Conservation (phyloP, 2,888 invertebrate genomes). For the Hymenopus coronatus region DNA sequence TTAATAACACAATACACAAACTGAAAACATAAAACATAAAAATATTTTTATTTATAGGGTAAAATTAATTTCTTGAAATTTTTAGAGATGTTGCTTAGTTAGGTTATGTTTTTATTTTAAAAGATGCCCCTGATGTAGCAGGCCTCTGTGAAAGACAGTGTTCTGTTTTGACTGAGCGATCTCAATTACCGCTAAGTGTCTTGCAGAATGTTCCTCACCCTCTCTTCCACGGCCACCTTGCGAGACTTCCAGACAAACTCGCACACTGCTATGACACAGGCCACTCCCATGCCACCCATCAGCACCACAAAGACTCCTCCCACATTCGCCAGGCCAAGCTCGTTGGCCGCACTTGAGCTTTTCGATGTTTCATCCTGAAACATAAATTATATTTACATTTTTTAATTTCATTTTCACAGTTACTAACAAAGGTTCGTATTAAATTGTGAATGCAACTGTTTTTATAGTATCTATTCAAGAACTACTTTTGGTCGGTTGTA, state of each 20-base stretch:
- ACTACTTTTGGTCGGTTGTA: too few relatives aligned
- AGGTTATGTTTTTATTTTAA: background rate
- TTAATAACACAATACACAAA: too few relatives aligned
- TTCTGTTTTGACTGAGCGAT: background rate
- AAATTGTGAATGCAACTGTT: too few relatives aligned
- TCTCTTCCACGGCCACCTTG: constrained; percentile 86
- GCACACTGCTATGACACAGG: constrained; percentile 89
- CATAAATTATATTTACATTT: background rate
- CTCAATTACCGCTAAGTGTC: constrained; percentile 17
- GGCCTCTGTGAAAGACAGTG: background rate
- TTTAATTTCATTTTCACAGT: background rate
- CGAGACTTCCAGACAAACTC: constrained; percentile 96
- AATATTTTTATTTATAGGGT: too few relatives aligned
- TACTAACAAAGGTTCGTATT: too few relatives aligned
- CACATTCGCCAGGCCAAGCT: constrained; percentile 90
- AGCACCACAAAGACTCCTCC: constrained; percentile 96
- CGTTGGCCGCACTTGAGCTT: constrained; percentile 81
- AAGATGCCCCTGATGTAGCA: background rate
- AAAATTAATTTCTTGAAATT: too few relatives aligned
- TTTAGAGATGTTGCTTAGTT: too few relatives aligned
- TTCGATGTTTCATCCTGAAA: constrained; percentile 78
- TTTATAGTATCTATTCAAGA: too few relatives aligned
- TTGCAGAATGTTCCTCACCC: constrained; percentile 59
- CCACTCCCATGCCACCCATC: constrained; percentile 88
- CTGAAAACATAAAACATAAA: too few relatives aligned